Percentiles rank a stretch among this genome's conserved stretches.
Conservation (phyloP, 2,888 invertebrate species). For the Lasioglossum marginatum region DNA sequence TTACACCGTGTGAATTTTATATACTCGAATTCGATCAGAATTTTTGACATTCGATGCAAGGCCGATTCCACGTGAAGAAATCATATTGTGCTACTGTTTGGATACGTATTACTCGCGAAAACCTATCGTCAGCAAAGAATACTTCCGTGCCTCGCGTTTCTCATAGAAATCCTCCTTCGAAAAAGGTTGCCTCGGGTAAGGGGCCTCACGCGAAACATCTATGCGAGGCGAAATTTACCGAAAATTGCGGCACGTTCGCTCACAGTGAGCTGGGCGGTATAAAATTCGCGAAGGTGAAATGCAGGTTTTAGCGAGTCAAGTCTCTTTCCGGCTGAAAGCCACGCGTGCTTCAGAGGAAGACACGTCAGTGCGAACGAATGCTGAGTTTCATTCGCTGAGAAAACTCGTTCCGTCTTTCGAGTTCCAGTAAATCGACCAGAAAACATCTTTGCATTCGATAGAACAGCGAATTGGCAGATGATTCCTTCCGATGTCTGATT, state of each 20-base stretch:
- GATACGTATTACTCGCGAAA: not conserved
- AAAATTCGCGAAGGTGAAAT: constrained; percentile 42
- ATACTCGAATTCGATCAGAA: not conserved
- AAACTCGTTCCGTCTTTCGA: constrained; percentile 44
- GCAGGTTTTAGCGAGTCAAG: constrained; percentile 58
- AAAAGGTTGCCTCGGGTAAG: not conserved
- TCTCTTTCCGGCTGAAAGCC: constrained; percentile 49
- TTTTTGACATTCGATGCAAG: not conserved
- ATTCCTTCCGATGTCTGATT: not conserved
- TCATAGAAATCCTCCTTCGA: not conserved
- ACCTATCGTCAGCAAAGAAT: not conserved
- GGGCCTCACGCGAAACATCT: not conserved
- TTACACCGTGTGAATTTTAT: not conserved
- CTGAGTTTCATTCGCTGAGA: constrained; percentile 23
- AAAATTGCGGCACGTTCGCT: constrained; percentile 40
- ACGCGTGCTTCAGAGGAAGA: constrained; percentile 28
- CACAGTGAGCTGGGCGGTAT: constrained; percentile 39
- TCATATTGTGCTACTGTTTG: not conserved
- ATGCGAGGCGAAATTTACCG: constrained; percentile 32
- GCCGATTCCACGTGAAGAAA: not conserved
- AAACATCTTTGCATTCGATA: not conserved
- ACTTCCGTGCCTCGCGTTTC: not conserved
- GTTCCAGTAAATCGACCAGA: constrained; percentile 27
- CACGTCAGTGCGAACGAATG: constrained; percentile 29
- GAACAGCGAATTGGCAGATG: not conserved